Evolutionary conservation across 2,888 invertebrate genomes (phyloP).

Genomic region (Ophion slaviceki): DNA sequence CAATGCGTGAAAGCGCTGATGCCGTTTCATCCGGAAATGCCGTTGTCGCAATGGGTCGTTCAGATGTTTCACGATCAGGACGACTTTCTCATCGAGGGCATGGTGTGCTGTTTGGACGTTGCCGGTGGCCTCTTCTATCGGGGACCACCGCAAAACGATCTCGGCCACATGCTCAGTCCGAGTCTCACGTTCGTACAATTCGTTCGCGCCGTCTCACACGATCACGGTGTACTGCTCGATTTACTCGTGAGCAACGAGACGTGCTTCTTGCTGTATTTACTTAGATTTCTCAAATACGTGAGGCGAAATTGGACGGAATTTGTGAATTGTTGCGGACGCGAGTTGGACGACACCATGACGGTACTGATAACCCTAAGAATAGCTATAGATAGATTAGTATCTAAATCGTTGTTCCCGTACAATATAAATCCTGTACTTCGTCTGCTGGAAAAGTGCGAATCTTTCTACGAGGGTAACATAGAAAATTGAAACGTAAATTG

Average conservation of each 20-base stretch:
- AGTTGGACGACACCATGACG: slow-evolving; percentile 92
- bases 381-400: slow-evolving; percentile 92
- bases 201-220: slow-evolving; percentile 92
- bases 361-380: slow-evolving; percentile 91
- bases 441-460: slow-evolving; percentile 92
- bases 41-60: slow-evolving; percentile 94
- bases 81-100: slow-evolving; percentile 95
- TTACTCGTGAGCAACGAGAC: slow-evolving; percentile 96
- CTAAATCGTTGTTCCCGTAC: slow-evolving; percentile 93
- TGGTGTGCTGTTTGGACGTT: slow-evolving; percentile 96
- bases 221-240: slow-evolving; percentile 92
- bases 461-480: slow-evolving; percentile 93
- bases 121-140: slow-evolving; percentile 93
- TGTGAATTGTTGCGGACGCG: slow-evolving; percentile 89
- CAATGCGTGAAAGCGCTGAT: slow-evolving; percentile 91
- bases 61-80: slow-evolving; percentile 96
- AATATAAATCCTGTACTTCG: slow-evolving; percentile 95
- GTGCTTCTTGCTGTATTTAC: slow-evolving; percentile 93
- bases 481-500: slow-evolving; percentile 86
- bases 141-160: slow-evolving; percentile 91
- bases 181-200: slow-evolving; percentile 95
- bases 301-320: slow-evolving; percentile 93
- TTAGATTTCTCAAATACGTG: slow-evolving; percentile 93
- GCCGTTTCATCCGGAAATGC: slow-evolving; percentile 94
- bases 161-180: slow-evolving; percentile 93